These are phyloP conservation scores for Nowickia ferox DNA, from an alignment of 2,888 invertebrate species.

Conservation along the genomic window DNA sequence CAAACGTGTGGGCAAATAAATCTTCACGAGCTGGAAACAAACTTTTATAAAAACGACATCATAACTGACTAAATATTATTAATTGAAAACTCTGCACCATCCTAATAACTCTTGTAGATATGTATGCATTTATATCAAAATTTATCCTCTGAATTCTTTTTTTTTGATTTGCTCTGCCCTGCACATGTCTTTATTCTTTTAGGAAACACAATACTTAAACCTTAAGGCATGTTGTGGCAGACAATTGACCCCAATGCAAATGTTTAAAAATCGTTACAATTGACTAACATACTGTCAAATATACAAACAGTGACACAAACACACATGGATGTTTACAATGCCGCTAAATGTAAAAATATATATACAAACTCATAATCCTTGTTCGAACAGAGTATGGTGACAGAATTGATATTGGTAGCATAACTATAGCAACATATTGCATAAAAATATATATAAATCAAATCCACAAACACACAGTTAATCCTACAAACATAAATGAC, in stretches of 20 bases:
- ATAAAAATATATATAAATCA: slow-evolving; percentile 12
- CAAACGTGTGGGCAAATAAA: too few species aligned
- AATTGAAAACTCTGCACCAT: background rate
- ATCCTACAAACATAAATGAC: slow-evolving; percentile 14
- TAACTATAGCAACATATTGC: slow-evolving; percentile 12
- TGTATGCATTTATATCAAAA: background rate
- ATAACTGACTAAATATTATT: too few species aligned
- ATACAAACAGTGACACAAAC: background rate
- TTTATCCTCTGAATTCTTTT: slow-evolving; percentile 5
- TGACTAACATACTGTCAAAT: slow-evolving; percentile 51
- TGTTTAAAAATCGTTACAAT: slow-evolving; percentile 70
- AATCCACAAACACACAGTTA: background rate
- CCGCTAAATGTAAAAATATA: background rate
- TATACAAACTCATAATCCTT: background rate
- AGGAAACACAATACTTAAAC: slow-evolving; percentile 60
- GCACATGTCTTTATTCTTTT: slow-evolving; percentile 44
- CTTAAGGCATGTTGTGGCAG: slow-evolving; percentile 66
- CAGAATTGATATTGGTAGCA: slow-evolving; percentile 1
- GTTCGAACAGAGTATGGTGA: background rate
- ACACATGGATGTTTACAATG: background rate
- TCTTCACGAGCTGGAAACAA: too few species aligned
- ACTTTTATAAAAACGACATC: too few species aligned
- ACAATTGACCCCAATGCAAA: slow-evolving; percentile 72
- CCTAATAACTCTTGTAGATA: background rate
- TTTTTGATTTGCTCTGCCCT: slow-evolving; percentile 1